These are phyloP conservation scores for Clarias batrachus DNA, from an alignment of 2,113 vertebrate genomes.

Conservation along the genomic window DNA sequence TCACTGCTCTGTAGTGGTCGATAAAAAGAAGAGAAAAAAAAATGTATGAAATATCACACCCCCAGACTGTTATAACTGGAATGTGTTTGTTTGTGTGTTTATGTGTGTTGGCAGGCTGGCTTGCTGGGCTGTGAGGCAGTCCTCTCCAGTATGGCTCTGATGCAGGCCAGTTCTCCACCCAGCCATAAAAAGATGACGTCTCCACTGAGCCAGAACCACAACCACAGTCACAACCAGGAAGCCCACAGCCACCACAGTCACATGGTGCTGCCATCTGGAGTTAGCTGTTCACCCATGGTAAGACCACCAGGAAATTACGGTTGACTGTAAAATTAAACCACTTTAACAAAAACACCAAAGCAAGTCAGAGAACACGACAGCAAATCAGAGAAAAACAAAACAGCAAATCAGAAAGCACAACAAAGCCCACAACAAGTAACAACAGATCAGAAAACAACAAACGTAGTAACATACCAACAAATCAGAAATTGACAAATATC, in stretches of 20 bases:
- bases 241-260: slow-evolving; percentile 70
- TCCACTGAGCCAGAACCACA: slow-evolving; percentile 69
- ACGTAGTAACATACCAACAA: neutral
- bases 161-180: slow-evolving; percentile 78
- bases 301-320: slow-evolving; percentile 37
- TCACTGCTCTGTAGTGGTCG: neutral
- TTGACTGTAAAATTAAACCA: neutral
- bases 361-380: neutral
- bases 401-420: neutral
- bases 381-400: too few relatives aligned
- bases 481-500: neutral
- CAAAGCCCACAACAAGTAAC: neutral
- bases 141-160: slow-evolving; percentile 79
- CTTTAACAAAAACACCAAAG: neutral
- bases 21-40: neutral
- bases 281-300: slow-evolving; percentile 75
- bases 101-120: slow-evolving; percentile 69
- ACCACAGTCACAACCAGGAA: slow-evolving; percentile 53
- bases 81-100: slow-evolving; percentile 34
- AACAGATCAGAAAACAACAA: neutral
- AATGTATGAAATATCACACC: neutral
- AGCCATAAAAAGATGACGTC: slow-evolving; percentile 77
- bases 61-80: neutral
- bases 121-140: slow-evolving; percentile 79
- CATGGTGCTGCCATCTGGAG: slow-evolving; percentile 68